Percentiles rank a stretch among this genome's conserved stretches.
These are phyloP conservation scores for Platysteira castanea DNA, from an alignment of 2,113 vertebrate species.

Conservation along the genomic window DNA sequence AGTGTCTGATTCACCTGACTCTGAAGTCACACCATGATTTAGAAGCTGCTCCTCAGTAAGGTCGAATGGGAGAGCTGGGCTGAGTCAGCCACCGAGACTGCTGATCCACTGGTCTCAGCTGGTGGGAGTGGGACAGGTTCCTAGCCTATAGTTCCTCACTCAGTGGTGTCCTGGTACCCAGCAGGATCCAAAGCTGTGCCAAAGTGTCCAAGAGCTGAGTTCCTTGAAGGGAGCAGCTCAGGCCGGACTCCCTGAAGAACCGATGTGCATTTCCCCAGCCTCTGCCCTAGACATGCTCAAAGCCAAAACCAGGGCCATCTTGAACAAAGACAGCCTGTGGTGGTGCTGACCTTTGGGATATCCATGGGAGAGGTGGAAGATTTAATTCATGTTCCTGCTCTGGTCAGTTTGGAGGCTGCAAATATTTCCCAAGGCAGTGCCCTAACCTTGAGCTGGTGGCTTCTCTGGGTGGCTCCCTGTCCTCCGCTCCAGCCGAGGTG, in stretches of 20 bases:
- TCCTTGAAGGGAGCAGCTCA: not conserved
- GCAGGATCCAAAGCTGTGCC: not conserved
- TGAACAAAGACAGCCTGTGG: not conserved
- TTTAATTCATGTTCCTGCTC: not conserved
- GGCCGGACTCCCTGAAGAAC: not conserved
- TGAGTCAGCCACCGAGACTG: not conserved
- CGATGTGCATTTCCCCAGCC: not conserved
- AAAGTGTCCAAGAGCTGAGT: not conserved
- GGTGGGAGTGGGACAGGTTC: not conserved
- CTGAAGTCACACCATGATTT: not conserved
- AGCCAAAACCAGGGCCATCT: not conserved
- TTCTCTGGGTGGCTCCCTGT: not conserved
- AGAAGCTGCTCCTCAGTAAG: not conserved
- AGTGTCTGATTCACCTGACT: not conserved
- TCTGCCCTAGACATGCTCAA: not conserved
- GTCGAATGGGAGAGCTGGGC: not conserved
- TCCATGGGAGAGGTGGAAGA: not conserved
- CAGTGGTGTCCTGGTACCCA: not conserved
- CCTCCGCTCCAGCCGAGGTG: not conserved
- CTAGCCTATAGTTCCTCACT: not conserved
- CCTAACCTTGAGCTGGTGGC: not conserved
- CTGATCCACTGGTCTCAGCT: not conserved
- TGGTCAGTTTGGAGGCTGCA: not conserved
- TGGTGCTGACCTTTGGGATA: not conserved
- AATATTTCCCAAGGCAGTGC: not conserved